phyloP scores from a whole-genome alignment of 23 tunicate species.

The Diplosoma virens region DNA sequence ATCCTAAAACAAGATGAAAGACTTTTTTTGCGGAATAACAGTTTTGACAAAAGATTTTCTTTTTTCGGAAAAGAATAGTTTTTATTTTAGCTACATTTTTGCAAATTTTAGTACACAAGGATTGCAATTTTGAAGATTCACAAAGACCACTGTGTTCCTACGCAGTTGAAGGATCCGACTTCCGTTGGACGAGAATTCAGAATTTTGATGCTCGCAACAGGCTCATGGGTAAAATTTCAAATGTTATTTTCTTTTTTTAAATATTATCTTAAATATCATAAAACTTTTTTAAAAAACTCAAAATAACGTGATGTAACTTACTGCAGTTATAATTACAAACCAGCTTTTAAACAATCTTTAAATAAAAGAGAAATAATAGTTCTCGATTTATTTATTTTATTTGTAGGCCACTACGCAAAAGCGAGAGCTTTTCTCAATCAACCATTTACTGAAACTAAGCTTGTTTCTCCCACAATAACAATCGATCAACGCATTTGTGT shows the following conservation, averaged over 20 bases:
- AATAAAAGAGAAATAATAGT: too few relatives aligned
- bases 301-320: too few relatives aligned
- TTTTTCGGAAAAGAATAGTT: background rate
- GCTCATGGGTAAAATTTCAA: background rate
- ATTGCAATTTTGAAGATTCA: conserved; percentile 46
- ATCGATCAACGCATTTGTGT: background rate
- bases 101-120: conserved; percentile 16
- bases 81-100: background rate
- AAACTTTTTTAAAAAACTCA: too few relatives aligned
- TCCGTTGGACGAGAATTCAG: background rate
- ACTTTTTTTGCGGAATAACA: too few relatives aligned
- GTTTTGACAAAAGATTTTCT: background rate
- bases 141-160: conserved; percentile 31
- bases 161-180: conserved; percentile 1
- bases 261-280: too few relatives aligned
- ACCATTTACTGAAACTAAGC: background rate
- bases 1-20: too few relatives aligned
- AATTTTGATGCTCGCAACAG: background rate
- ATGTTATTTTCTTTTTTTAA: too few relatives aligned
- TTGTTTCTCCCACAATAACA: background rate
- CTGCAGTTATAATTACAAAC: too few relatives aligned
- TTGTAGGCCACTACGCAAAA: too few relatives aligned
- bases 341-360: too few relatives aligned
- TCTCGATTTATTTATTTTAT: too few relatives aligned
- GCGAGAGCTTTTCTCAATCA: too few relatives aligned